These are phyloP conservation scores for Chloropsis hardwickii DNA, from an alignment of 2,113 vertebrate genomes.

Conservation along the genomic window DNA sequence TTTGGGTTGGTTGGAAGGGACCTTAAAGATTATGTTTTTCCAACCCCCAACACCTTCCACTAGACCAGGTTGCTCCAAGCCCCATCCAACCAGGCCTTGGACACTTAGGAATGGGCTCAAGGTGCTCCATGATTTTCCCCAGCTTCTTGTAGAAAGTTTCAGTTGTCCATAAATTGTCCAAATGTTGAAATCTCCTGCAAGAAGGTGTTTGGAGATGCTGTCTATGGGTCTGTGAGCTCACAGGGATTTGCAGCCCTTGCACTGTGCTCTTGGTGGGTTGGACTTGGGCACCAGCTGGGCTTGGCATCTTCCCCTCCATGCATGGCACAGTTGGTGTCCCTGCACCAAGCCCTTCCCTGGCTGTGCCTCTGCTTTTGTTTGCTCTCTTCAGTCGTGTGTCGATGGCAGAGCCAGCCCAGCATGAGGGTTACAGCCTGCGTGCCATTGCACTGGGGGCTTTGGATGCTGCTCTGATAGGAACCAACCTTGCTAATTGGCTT, in stretches of 20 bases:
- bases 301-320: fast-evolving
- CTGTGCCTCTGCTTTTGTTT: background rate
- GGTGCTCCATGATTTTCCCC: fast-evolving
- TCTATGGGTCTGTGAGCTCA: background rate
- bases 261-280: background rate
- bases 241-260: background rate
- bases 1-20: background rate
- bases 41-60: too few species aligned
- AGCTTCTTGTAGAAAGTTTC: background rate
- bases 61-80: background rate
- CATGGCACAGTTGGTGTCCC: background rate
- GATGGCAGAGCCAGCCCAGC: background rate
- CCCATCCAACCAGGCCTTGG: background rate
- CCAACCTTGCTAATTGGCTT: background rate
- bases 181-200: background rate
- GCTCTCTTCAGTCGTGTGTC: background rate
- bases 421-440: fast-evolving
- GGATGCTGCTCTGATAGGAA: background rate
- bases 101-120: background rate
- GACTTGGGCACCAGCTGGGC: background rate
- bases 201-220: background rate
- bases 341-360: fast-evolving
- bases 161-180: background rate
- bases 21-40: background rate
- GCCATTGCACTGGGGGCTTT: background rate